Base-by-base conservation (phyloP, 2,888 invertebrate genomes). In the Phaonia tiefii region DNA sequence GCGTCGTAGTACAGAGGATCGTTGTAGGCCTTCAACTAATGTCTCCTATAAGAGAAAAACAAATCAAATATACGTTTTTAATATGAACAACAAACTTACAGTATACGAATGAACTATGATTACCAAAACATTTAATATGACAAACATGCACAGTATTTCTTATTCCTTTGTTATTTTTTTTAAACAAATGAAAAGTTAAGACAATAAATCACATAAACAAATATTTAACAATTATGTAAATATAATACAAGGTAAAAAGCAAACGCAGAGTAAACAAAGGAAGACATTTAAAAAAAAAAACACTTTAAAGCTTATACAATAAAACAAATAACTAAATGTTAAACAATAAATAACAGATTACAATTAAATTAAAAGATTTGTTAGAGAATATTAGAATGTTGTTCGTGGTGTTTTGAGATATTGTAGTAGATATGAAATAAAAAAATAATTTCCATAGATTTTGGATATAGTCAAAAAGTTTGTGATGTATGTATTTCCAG, bases 11-110 rank as follows among this genome's bases (percentile, higher is more conserved):
- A 90, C 88, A 85, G 90, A 89, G 85, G 88, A 89, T 85, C 89
- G 88, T 86, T 90, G 90, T 83, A 90, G 89, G 85, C 90, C 91
- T 91, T 91, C 91, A 91, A 91, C 91, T 91, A 91, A 90, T 89
- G 89, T 91, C 91, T 90, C 91, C 91, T 91, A 86, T 80, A 82
- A 85, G 71, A 71, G 71, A 81, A 75, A 84, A 75, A 69, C 92
- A 76, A 31, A 8, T 31, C 31, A 31, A 31, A 8, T 5, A 8
- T 5, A 31, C 31, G 31, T 31, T 8, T 31, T 31, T 31, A 31
- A 31, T 31, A 31, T 31, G 31, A 31, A 31, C 31, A 5, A 31
- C 8, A 31, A 31, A 31, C 22, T 69, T 26, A 39, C 31, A 73
- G 63, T 66, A 56, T 46, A 39, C 60, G 26, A 44, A 72, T 26